A percentile compares a stretch with the other conserved stretches of the same genome.
phyloP scores from a whole-genome alignment of 2,888 invertebrate genomes.

The Habroteleia sp. region DNA sequence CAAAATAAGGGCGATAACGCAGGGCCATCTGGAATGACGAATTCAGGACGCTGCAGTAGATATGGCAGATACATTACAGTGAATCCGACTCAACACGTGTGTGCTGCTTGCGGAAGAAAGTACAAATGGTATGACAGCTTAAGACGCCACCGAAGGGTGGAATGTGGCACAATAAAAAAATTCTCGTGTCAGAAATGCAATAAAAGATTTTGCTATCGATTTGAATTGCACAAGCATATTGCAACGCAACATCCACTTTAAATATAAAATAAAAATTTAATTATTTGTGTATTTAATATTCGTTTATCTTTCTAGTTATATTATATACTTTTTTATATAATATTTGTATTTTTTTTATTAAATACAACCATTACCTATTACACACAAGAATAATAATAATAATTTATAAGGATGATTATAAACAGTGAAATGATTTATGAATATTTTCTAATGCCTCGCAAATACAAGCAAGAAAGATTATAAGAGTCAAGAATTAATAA shows the following conservation, averaged over 20 bases:
- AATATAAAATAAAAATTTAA: too few species aligned
- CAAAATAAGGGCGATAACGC: not conserved
- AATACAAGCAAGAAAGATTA: too few species aligned
- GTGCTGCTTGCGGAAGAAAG: conserved; percentile 77
- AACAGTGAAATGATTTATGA: too few species aligned
- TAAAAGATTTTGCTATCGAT: conserved; percentile 80
- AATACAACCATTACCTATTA: too few species aligned
- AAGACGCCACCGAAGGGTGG: conserved; percentile 81
- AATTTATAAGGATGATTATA: too few species aligned
- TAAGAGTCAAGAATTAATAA: too few species aligned
- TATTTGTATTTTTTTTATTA: too few species aligned
- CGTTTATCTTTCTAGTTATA: too few species aligned
- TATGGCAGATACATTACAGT: conserved; percentile 42
- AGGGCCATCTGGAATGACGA: not conserved
- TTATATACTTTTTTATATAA: too few species aligned
- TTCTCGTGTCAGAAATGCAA: conserved; percentile 79
- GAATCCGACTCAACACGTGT: conserved; percentile 68
- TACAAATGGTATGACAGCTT: conserved; percentile 80
- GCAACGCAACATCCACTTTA: conserved; percentile 68
- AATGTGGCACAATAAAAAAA: conserved; percentile 80
- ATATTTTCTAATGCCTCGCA: too few species aligned
- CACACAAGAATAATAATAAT: too few species aligned
- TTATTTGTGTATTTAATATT: too few species aligned
- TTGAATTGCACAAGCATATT: conserved; percentile 80
- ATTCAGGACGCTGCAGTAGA: conserved; percentile 15